Evolutionary conservation across 2,888 invertebrate genomes (phyloP).

Genomic region (Agrenia bidenticulata): DNA sequence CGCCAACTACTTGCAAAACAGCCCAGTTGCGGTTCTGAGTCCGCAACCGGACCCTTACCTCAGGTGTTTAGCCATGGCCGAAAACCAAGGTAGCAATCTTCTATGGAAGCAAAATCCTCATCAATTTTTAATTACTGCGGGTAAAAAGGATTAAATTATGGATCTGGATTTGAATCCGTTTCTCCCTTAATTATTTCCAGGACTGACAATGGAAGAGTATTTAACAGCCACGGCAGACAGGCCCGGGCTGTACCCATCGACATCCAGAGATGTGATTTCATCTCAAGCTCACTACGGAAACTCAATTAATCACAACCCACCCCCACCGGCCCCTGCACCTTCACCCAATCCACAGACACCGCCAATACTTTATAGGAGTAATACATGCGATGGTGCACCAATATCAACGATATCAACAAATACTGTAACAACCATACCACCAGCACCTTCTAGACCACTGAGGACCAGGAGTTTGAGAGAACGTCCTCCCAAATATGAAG

Average conservation of each 20-base stretch:
- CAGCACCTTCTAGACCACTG: not conserved
- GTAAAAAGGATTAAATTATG: not conserved
- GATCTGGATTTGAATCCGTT: not conserved
- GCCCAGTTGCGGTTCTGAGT: slow-evolving; percentile 49
- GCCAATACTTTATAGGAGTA: slow-evolving; percentile 29
- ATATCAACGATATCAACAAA: not conserved
- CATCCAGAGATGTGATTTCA: slow-evolving; percentile 45
- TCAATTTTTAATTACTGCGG: too few species aligned
- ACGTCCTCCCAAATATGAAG: slow-evolving; percentile 43
- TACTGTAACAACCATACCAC: not conserved
- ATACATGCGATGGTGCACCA: slow-evolving; percentile 22
- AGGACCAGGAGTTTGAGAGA: slow-evolving; percentile 30
- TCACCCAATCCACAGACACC: slow-evolving; percentile 40
- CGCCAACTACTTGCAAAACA: slow-evolving; percentile 44
- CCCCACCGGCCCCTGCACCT: slow-evolving; percentile 39
- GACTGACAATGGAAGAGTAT: slow-evolving; percentile 46
- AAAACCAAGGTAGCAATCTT: slow-evolving; percentile 41
- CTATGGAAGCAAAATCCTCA: too few species aligned
- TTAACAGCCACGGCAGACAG: slow-evolving; percentile 43
- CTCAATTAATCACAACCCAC: slow-evolving; percentile 36
- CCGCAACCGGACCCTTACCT: slow-evolving; percentile 46
- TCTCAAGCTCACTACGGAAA: slow-evolving; percentile 38
- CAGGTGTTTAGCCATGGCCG: slow-evolving; percentile 43
- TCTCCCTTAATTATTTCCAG: slow-evolving; percentile 17
- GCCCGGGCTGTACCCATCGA: slow-evolving; percentile 48